Evolutionary conservation across 2,113 vertebrate species (phyloP), one percentile per base, ranked within the genome.

Genomic region (Heliornis fulica): DNA sequence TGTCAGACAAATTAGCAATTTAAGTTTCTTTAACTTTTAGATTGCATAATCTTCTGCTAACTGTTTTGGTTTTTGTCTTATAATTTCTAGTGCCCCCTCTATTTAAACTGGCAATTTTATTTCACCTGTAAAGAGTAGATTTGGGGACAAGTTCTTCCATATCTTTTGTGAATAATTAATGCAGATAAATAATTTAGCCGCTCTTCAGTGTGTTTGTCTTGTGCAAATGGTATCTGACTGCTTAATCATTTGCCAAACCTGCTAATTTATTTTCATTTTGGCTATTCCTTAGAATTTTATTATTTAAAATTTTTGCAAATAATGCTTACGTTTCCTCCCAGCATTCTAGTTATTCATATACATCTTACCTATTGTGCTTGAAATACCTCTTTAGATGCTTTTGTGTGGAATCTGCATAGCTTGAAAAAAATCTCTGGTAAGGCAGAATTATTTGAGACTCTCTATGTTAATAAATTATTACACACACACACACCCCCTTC

Each of bases 251-350:
- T 89, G 76, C 23, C 40, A 74, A 57, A 53, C 40, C 74, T 85
- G 31, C 56, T 87, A 34, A 83, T 93, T 88, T 75, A 82, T 46
- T 82, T 90, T 82, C 5, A 56, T 76, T 90, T 94, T 60, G 96
- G 34, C 45, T 94, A n/a, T 72, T 93, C 48, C 16, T 23, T 48
- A 28, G 28, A 76, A 65, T n/a, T 53, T 5, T 76, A 46, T 78
- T 93, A 61, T 51, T 91, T 91, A 14, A 76, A 66, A 10, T 32
- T 82, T 79, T 83, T 95, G 10, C 41, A 75, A 34, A 63, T 48
- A 50, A 34, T 81, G 16, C 79, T 84, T 82, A 15, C 50, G 84
- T 78, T 81, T 87, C 9, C 36, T 71, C 56, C 12, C 22, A 87
- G 22, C n/a, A 87, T 82, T 75, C 43, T 53, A 60, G 28, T 48